Base-by-base conservation (phyloP, 2,888 invertebrate species). In the Corbicula japonica region DNA sequence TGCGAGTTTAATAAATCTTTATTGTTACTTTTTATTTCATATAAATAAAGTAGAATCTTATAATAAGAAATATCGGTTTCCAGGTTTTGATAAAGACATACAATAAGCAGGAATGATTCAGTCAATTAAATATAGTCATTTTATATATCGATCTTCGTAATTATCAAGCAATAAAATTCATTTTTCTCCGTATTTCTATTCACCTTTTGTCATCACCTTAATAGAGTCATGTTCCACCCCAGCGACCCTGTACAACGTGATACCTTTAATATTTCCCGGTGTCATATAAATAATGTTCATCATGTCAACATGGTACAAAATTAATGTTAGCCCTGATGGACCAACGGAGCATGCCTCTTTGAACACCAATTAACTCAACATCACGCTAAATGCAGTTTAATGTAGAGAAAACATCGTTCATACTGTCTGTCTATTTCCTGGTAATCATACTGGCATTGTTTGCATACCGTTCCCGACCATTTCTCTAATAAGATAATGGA, bases 401-500 rank as follows among this genome's bases (percentile, higher is more conserved):
- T 74, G 66, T 62, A n/a, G 34, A 28, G 34, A 26, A 38, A 50
- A 50, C 74, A 38, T 66, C 66, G 65, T 52, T 66, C 58, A 26
- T 56, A 46, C 58, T 74, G 46, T 66, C 60, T 35, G 21, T 18
- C 21, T 60, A 66, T 52, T 74, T 74, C 74, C 74, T 44, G 65
- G 32, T 23, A 66, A 65, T 48, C 65, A 74, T 60, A 32, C 38
- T 44, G n/a, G 12, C 58, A 66, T 41, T 74, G 74, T 73, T 74
- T 58, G 38, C 58, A 10, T 21, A 60, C 60, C 38, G 41, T 74
- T 60, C 60, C 52, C 52, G 56, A 62, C 66, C 65, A 56, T 52
- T 66, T 60, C 50, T 52, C 58, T 78, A 78, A 78, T 78, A 56
- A 73, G 69, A 63, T 78, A 78, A 78, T 78, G 78, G 78, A 78